A percentile compares a stretch with the other conserved stretches of the same genome.
Evolutionary conservation across 2,113 vertebrate species (phyloP).

Genomic region (Hydrochoerus hydrochaeris): DNA sequence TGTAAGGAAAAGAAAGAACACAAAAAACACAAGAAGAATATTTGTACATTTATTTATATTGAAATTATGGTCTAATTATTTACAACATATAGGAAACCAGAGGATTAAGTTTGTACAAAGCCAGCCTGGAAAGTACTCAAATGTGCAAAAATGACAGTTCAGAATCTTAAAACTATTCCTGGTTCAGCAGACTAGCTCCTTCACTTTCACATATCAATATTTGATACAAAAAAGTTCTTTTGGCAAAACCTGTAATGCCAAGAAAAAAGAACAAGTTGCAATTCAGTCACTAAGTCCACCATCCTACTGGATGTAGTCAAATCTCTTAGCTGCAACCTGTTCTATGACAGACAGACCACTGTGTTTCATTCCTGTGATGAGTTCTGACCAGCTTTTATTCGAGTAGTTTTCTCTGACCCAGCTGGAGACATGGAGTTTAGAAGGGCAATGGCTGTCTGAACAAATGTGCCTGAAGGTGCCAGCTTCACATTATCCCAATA

Average conservation of each 20-base stretch:
- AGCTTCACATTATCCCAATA: slow-evolving; percentile 17
- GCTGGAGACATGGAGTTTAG: slow-evolving; percentile 61
- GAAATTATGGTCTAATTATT: slow-evolving; percentile 86
- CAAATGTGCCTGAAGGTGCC: not conserved
- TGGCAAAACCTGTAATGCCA: slow-evolving; percentile 58
- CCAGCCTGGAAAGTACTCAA: slow-evolving; percentile 66
- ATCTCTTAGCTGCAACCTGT: slow-evolving; percentile 1
- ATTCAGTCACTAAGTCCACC: slow-evolving; percentile 53
- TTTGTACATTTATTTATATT: slow-evolving; percentile 89
- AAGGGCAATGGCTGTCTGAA: slow-evolving; percentile 22
- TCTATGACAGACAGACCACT: not conserved
- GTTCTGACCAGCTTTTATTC: not conserved
- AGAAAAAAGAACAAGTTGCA: slow-evolving; percentile 49
- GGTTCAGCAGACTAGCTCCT: slow-evolving; percentile 50
- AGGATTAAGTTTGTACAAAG: slow-evolving; percentile 76
- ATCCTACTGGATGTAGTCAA: not conserved
- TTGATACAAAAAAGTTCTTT: slow-evolving; percentile 73
- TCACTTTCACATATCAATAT: slow-evolving; percentile 48
- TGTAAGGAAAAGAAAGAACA: not conserved
- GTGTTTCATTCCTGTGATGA: slow-evolving; percentile 63
- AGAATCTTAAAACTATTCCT: slow-evolving; percentile 64
- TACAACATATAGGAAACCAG: slow-evolving; percentile 85
- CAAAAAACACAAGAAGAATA: slow-evolving; percentile 46
- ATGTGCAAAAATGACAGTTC: slow-evolving; percentile 70
- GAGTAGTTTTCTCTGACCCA: slow-evolving; percentile 50